Conservation (phyloP, 2,113 vertebrate genomes). For the Lepus americanus region DNA sequence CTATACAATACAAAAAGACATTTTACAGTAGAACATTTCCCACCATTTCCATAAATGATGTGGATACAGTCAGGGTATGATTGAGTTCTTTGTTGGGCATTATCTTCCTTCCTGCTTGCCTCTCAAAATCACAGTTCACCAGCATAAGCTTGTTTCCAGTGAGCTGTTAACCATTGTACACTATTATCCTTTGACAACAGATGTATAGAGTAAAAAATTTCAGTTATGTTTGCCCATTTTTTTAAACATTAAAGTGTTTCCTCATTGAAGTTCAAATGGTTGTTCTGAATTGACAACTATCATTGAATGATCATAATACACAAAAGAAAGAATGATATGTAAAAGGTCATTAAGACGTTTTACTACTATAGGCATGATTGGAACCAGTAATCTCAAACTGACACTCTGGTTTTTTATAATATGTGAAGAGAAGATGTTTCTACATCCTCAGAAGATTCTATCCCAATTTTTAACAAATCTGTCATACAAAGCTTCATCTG, state of each 20-base stretch:
- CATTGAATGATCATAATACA: not conserved
- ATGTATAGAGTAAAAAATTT: not conserved
- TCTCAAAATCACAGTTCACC: constrained; percentile 19
- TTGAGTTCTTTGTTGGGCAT: not conserved
- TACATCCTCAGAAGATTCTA: not conserved
- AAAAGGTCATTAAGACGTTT: constrained; percentile 2
- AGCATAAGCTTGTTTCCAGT: not conserved
- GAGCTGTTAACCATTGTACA: not conserved
- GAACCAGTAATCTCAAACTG: constrained; percentile 32
- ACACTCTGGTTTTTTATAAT: not conserved
- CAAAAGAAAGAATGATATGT: not conserved
- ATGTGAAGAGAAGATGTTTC: not conserved
- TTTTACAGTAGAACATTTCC: not conserved
- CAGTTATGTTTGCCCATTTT: not conserved
- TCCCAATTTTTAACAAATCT: constrained; percentile 11
- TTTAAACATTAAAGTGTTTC: constrained; percentile 33
- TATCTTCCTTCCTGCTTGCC: not conserved
- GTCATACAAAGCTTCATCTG: not conserved
- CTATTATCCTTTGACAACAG: constrained; percentile 13
- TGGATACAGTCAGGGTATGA: not conserved
- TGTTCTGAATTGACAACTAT: constrained; percentile 4
- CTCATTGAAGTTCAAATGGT: not conserved
- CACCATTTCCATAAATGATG: constrained; percentile 8
- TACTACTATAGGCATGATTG: not conserved
- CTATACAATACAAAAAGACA: not conserved